Evolutionary conservation across 2,888 invertebrate species (phyloP), one percentile per base, ranked within the genome.

Genomic region (Cyclophora punctaria): DNA sequence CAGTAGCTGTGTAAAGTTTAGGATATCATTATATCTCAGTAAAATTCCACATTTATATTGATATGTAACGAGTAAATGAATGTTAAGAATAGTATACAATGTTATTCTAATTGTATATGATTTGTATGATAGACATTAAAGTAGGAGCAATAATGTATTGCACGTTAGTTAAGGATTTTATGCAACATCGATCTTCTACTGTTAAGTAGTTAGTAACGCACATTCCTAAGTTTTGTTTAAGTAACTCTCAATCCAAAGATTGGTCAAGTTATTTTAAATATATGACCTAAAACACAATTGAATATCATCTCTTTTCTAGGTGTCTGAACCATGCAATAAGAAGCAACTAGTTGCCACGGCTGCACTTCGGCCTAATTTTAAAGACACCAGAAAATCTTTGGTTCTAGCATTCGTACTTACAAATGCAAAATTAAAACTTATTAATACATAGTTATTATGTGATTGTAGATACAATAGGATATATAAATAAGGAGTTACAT

Each of bases 161-260:
- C 78, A 77, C 71, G 49, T 45, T 57, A 63, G 58, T 48, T 60
- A 60, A 56, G 48, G 44, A 52, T 55, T 55, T 58, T 55, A 45
- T 57, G 49, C 55, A 50, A 56, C 55, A 56, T 57, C 60, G 59
- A 59, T 58, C 52, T 60, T 56, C 4, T 37, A 37, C 48, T 54
- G 44, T 20, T 44, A 44, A 44, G 51, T 57, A 49, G 54, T 57
- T 53, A 46, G 52, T 48, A 67, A 79, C 83, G 83, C 83, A 84
- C 84, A 84, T 81, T 80, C 79, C 79, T 61, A 63, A 62, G 64
- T 66, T 67, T 64, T 60, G 59, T 67, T 70, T 71, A 67, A 75
- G 62, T 76, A 73, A 77, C 75, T 67, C 71, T 75, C 75, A 78
- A 75, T 79, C 85, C 86, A 85, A 84, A 85, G 82, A 82, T 80